Evolutionary conservation across 1,140 invertebrate species (phyloP), one percentile per base, ranked within the genome.

Genomic region (Meteorus sp.): DNA sequence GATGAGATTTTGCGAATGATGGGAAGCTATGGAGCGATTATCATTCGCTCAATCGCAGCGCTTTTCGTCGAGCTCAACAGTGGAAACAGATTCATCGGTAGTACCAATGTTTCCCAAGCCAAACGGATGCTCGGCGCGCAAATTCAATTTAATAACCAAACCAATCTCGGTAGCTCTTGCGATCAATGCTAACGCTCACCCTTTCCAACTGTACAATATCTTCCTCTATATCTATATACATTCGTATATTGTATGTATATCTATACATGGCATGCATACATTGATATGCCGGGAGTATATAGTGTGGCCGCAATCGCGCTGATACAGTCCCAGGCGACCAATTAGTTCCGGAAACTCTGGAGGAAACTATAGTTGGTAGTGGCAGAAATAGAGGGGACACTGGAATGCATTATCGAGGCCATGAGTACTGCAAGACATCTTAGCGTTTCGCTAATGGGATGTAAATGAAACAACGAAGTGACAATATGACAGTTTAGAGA

Each of bases 81-180:
- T 56, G 50, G 54, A 56, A 47, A 47, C 54, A 56, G 43, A 56
- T 56, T 56, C 54, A 47, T 56, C 43, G 41, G 29, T n/a, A 33
- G 29, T 29, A 17, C 54, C 29, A n/a, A n/a, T n/a, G 54, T 56
- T 56, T 56, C 41, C 29, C 43, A 31, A 31, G 13, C 39, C 15
- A 35, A n/a, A 53, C 51, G 37, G 51, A 39, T 53, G 33, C 37
- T 47, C 43, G 7, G 19, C 43, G 54, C 54, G 54, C 54, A 44
- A 56, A 56, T 56, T 56, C 43, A 56, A 56, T 56, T 56, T 56
- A 56, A 56, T 56, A 56, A 56, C 54, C 43, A 43, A 56, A 47
- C 54, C 54, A 56, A 56, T 56, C 54, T 56, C 41, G 54, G 15
- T 19, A 43, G 25, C 25, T 47, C 33, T 19, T 47, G 29, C 43